Evolutionary conservation across 2,797 vertebrate genomes (phyloP).

Genomic region (Poecilia gillii): DNA sequence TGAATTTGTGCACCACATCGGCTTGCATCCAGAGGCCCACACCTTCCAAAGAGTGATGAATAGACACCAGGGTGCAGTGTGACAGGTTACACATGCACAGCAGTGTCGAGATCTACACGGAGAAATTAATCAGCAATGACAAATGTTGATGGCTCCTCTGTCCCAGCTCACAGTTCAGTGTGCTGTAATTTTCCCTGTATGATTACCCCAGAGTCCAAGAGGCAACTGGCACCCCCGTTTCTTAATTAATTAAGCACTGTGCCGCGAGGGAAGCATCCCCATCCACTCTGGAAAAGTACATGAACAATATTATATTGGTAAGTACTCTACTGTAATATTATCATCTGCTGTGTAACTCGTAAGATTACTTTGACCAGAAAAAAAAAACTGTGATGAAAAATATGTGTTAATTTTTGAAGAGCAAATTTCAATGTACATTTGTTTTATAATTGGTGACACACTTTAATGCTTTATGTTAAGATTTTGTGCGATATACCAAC

Average conservation of each 20-base stretch:
- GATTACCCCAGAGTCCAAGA: constrained; percentile 82
- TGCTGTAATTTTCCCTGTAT: constrained; percentile 77
- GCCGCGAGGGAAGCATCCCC: constrained; percentile 43
- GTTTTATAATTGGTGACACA: background rate
- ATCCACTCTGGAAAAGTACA: constrained; percentile 18
- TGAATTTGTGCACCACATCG: constrained; percentile 16
- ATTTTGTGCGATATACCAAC: background rate
- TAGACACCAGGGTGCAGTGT: constrained; percentile 74
- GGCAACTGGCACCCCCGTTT: constrained; percentile 56
- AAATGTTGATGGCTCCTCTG: constrained; percentile 55
- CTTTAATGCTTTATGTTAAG: background rate
- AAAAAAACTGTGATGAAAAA: background rate
- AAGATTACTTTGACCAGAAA: background rate
- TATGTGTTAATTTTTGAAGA: background rate
- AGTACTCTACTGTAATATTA: background rate
- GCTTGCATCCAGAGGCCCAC: constrained; percentile 37
- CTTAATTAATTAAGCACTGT: constrained; percentile 82
- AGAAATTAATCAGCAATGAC: constrained; percentile 85
- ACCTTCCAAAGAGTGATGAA: constrained; percentile 77
- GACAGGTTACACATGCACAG: constrained; percentile 82
- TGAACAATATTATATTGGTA: background rate
- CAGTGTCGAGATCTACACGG: constrained; percentile 78
- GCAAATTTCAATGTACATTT: background rate
- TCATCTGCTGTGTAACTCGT: background rate
- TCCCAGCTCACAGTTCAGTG: constrained; percentile 58